Conservation (phyloP, 2,888 invertebrate genomes). For the Autographa pulchrina region DNA sequence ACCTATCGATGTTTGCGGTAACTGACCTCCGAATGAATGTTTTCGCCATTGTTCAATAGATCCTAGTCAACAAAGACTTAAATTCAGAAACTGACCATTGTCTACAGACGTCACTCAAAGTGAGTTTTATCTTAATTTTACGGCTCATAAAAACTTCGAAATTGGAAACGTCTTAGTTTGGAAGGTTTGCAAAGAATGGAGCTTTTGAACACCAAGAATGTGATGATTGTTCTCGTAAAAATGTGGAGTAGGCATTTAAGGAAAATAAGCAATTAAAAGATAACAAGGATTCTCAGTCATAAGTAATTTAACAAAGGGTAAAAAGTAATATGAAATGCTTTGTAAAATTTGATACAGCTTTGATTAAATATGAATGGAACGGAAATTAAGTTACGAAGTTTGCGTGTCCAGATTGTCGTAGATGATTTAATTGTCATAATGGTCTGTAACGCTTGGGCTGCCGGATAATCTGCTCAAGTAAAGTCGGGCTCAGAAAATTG, state of each 20-base stretch:
- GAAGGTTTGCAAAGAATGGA: neutral
- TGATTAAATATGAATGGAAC: constrained; percentile 18
- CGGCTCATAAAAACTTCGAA: constrained; percentile 17
- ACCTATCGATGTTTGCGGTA: constrained; percentile 33
- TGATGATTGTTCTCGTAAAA: neutral
- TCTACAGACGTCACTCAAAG: constrained; percentile 50
- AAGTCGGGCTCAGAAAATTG: constrained; percentile 57
- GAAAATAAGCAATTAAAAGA: constrained; percentile 5
- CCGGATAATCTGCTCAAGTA: constrained; percentile 47
- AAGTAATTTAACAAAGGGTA: neutral
- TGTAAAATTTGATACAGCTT: constrained; percentile 13
- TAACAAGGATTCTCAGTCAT: neutral
- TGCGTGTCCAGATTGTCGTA: constrained; percentile 26
- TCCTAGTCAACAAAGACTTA: constrained; percentile 24
- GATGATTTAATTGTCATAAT: constrained; percentile 34
- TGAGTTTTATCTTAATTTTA: constrained; percentile 24
- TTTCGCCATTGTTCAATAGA: constrained; percentile 17
- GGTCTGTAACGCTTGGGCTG: constrained; percentile 20
- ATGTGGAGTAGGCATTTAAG: neutral
- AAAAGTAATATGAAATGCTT: constrained; percentile 4
- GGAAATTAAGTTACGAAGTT: constrained; percentile 38
- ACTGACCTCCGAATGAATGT: constrained; percentile 47
- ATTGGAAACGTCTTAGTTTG: constrained; percentile 1
- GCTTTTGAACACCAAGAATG: neutral
- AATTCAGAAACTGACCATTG: constrained; percentile 45